phyloP scores from a whole-genome alignment of 2,888 invertebrate species.

The Steromphala cineraria region DNA sequence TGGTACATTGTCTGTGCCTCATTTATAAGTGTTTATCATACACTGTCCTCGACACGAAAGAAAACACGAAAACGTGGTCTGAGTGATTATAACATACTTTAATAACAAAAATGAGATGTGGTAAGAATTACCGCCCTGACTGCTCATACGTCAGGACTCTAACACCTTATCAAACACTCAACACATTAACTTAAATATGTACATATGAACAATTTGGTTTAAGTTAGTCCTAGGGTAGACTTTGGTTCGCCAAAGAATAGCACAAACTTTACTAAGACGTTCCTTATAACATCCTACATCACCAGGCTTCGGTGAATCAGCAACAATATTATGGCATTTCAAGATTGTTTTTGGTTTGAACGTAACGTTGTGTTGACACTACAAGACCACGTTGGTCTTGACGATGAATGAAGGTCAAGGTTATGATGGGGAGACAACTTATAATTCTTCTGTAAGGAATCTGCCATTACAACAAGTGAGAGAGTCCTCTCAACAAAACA shows the following conservation, averaged over 20 bases:
- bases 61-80: not conserved
- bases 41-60: no score
- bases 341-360: no score
- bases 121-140: not conserved
- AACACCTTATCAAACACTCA: not conserved
- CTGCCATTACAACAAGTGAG: not conserved
- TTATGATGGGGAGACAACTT: slow-evolving; percentile 4
- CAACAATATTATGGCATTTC: no score
- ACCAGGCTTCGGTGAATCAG: no score
- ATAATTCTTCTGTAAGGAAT: not conserved
- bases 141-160: not conserved
- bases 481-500: slow-evolving; percentile 3
- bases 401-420: not conserved
- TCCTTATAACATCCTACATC: no score
- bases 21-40: no score
- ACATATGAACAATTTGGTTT: not conserved
- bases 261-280: not conserved
- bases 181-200: slow-evolving; percentile 8
- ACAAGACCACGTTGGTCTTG: no score
- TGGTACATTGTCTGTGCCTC: no score
- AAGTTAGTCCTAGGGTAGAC: not conserved
- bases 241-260: slow-evolving; percentile 6
- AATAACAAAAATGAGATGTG: slow-evolving; percentile 26
- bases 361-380: no score
- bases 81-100: slow-evolving; percentile 25